Percentiles rank a stretch among this genome's conserved stretches.
Evolutionary conservation across 2,888 invertebrate species (phyloP).

Genomic region (Cantharis rufa): DNA sequence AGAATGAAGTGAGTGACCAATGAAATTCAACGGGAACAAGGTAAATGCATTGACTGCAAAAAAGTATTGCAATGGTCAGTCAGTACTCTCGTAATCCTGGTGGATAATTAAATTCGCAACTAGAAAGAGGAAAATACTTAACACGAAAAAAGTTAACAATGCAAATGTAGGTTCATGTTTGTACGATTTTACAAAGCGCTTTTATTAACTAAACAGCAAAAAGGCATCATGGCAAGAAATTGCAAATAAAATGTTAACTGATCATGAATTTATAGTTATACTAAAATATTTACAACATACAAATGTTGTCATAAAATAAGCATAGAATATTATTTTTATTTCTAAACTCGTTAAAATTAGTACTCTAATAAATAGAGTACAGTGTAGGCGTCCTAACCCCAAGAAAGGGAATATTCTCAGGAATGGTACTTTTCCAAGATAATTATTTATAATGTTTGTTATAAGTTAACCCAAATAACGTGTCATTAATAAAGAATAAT

Average conservation of each 20-base stretch:
- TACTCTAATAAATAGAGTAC: too few species aligned
- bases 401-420: too few species aligned
- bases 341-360: too few species aligned
- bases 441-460: too few species aligned
- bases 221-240: background rate
- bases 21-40: background rate
- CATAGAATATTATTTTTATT: too few species aligned
- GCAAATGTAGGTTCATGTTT: background rate
- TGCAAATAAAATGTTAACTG: background rate
- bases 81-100: background rate
- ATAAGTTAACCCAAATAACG: too few species aligned
- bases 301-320: too few species aligned
- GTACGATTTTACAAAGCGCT: background rate
- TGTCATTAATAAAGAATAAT: too few species aligned
- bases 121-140: background rate
- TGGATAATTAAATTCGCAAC: background rate
- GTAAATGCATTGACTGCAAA: background rate
- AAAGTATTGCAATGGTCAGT: background rate
- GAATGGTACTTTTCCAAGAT: too few species aligned
- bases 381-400: too few species aligned
- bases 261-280: background rate
- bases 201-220: background rate
- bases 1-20: background rate
- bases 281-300: background rate
- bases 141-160: background rate